phyloP scores from a whole-genome alignment of 2,888 invertebrate genomes.

The Chouioia cunea region DNA sequence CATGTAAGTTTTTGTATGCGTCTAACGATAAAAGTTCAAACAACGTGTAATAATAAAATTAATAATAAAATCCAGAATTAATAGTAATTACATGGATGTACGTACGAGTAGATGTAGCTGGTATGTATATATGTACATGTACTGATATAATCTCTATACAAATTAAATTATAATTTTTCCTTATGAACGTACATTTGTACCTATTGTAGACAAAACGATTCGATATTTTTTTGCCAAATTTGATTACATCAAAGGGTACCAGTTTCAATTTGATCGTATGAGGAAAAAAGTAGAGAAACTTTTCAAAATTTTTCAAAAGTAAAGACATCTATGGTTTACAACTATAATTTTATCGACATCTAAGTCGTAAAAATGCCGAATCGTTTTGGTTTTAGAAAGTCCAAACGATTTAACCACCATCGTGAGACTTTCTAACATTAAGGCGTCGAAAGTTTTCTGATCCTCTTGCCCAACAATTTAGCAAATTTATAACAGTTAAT shows the following conservation, averaged over 20 bases:
- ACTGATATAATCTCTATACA: constrained; percentile 56
- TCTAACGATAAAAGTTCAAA: constrained; percentile 54
- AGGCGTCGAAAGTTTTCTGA: constrained; percentile 39
- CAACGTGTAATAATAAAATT: constrained; percentile 49
- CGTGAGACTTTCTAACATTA: constrained; percentile 31
- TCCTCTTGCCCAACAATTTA: constrained; percentile 11
- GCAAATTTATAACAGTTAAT: constrained; percentile 36
- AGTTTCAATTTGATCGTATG: too few relatives aligned
- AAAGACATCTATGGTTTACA: too few relatives aligned
- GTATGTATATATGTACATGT: constrained; percentile 53
- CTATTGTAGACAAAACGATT: constrained; percentile 51
- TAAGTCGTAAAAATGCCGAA: constrained; percentile 34
- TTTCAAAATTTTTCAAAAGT: too few relatives aligned
- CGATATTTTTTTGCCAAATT: constrained; percentile 40
- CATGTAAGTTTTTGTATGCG: constrained; percentile 50
- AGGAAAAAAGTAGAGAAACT: too few relatives aligned
- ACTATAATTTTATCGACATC: background rate
- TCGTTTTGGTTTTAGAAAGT: constrained; percentile 43
- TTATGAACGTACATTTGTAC: constrained; percentile 55
- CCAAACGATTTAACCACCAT: constrained; percentile 28
- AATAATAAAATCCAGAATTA: constrained; percentile 49
- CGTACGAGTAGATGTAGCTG: constrained; percentile 47
- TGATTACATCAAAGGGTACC: too few relatives aligned
- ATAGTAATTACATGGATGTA: constrained; percentile 47
- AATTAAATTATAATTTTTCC: constrained; percentile 57